Base-by-base conservation (phyloP, 2,113 vertebrate genomes). In the Tetraodon nigroviridis region DNA sequence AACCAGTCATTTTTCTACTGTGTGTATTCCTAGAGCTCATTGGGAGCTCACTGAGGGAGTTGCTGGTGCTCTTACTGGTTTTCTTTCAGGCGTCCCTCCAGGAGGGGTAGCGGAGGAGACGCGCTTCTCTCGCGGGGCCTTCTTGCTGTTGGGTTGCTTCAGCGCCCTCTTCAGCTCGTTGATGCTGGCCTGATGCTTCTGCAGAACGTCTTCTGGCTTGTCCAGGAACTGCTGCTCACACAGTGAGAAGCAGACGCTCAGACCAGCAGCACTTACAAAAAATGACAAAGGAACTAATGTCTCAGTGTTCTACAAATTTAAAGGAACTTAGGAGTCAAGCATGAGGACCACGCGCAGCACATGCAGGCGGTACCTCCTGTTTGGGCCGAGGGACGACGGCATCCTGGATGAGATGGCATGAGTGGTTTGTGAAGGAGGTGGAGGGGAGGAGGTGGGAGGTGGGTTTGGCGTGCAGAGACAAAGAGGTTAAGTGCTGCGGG, bases 181-280 rank as follows among this genome's bases (percentile, higher is more conserved):
- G 89, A 99, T 99, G 88, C 96, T 99, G 83, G 97, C 97, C 89
- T 99, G 97, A 75, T 99, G 97, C 86, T 99, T 99, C 78, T 98
- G 91, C 40, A 99, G 75, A 70, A 99, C 95, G 5, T 99, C 97
- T 75, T 98, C 94, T 5, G 97, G 92, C 80, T 99, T 99, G 87
- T 99, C 97, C 89, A 98, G 79, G 89, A 98, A 99, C 92, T 97
- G 90, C 83, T 89, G 69, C 65, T 75, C 59, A 62, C 48, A 79
- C 32, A 61, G 22, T 64, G n/a, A 27, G 73, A 44, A 62, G 19
- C 21, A 78, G 42, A 71, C 3, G 12, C 32, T 37, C 32, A 37
- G 32, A 37, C 32, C 32, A 37, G 32, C 32, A 37, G 32, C 32
- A 37, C 8, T 32, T 32, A 37, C 32, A 37, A 37, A 37, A 37